A percentile compares a stretch with the other conserved stretches of the same genome.
Conservation (phyloP, 2,888 invertebrate genomes). For the Perizoma affinitatum region DNA sequence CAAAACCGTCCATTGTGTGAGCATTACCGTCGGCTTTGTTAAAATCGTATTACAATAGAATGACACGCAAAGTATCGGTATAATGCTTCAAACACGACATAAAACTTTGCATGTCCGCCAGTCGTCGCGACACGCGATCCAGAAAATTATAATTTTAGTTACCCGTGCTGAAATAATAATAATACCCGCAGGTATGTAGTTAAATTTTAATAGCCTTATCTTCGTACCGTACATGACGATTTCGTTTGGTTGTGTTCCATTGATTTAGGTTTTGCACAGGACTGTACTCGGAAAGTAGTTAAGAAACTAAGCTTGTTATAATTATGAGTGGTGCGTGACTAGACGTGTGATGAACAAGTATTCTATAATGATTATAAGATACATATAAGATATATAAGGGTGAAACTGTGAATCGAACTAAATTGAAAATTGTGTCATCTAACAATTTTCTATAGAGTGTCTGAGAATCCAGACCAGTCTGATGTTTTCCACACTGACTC, state of each 20-base stretch:
- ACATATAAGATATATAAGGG: too few species aligned
- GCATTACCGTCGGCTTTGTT: slow-evolving; percentile 71
- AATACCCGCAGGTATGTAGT: slow-evolving; percentile 40
- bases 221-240: slow-evolving; percentile 46
- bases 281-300: not conserved
- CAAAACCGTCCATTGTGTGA: slow-evolving; percentile 68
- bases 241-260: slow-evolving; percentile 46
- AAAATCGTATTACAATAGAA: slow-evolving; percentile 74
- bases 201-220: slow-evolving; percentile 54
- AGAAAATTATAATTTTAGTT: slow-evolving; percentile 57
- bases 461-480: too few species aligned
- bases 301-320: too few species aligned
- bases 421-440: too few species aligned
- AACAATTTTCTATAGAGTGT: too few species aligned
- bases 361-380: too few species aligned
- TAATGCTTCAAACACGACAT: slow-evolving; percentile 61
- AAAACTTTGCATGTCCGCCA: slow-evolving; percentile 53
- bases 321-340: too few species aligned
- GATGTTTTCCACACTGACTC: too few species aligned
- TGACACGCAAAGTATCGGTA: slow-evolving; percentile 76
- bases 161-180: slow-evolving; percentile 52
- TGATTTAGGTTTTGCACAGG: not conserved
- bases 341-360: too few species aligned
- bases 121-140: slow-evolving; percentile 60
- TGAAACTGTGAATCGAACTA: too few species aligned